Conservation (phyloP, 2,113 vertebrate genomes). For the Bos indicus region DNA sequence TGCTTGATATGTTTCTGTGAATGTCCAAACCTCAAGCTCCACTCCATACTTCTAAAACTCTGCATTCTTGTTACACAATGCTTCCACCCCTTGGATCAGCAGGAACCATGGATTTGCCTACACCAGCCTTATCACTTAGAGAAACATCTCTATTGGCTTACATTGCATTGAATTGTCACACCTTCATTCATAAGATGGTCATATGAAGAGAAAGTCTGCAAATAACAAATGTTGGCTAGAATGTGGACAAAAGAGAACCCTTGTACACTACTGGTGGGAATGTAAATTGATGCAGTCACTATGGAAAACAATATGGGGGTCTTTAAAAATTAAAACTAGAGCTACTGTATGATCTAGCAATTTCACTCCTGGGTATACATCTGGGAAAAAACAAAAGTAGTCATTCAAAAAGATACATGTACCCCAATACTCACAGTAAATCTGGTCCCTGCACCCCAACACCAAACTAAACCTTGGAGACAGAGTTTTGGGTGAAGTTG, state of each 20-base stretch:
- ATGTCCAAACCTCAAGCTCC: background rate
- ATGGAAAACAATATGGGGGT: background rate
- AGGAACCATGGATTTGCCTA: background rate
- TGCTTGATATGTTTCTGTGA: background rate
- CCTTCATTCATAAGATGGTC: background rate
- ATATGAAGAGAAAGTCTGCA: background rate
- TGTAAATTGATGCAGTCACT: background rate
- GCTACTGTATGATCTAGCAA: background rate
- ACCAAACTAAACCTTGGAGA: background rate
- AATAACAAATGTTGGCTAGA: background rate
- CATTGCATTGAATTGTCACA: background rate
- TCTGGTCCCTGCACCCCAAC: background rate
- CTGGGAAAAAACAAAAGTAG: background rate
- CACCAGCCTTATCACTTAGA: background rate
- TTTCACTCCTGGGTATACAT: background rate
- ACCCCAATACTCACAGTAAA: background rate
- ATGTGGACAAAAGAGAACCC: background rate
- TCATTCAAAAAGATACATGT: background rate
- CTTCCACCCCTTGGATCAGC: background rate
- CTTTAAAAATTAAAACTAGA: background rate
- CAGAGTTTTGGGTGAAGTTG: background rate
- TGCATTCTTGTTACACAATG: background rate
- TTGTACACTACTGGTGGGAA: background rate
- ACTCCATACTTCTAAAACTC: background rate
- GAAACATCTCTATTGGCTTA: background rate